phyloP scores from a whole-genome alignment of 2,888 invertebrate genomes.

The Allolobophora icterica region DNA sequence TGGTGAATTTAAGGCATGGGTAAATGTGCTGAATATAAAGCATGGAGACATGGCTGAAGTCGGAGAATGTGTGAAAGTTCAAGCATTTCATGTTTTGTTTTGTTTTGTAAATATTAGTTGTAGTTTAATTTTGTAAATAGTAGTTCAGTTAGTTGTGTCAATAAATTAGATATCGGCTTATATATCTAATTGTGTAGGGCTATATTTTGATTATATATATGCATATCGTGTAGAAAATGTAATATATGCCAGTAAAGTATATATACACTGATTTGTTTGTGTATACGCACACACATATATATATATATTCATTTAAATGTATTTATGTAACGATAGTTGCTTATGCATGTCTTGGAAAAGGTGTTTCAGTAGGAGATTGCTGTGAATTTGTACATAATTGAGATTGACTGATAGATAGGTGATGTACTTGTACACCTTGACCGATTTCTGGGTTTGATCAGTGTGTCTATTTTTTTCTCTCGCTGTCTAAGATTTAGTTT shows the following conservation, averaged over 20 bases:
- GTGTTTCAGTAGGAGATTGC: not conserved
- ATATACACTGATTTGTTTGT: too few relatives aligned
- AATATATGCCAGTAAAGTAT: not conserved
- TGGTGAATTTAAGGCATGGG: too few relatives aligned
- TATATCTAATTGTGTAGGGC: not conserved
- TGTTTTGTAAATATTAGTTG: not conserved
- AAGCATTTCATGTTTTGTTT: not conserved
- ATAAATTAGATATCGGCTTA: not conserved
- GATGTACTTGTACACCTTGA: not conserved
- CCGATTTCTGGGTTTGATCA: not conserved
- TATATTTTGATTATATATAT: constrained; percentile 3
- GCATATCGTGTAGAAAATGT: not conserved
- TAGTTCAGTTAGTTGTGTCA: not conserved
- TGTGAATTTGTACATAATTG: not conserved
- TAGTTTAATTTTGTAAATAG: constrained; percentile 13
- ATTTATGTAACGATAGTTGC: not conserved
- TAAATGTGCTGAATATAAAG: too few relatives aligned
- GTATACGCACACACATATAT: not conserved
- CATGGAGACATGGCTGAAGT: not conserved
- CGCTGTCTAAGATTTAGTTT: not conserved
- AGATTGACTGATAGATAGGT: not conserved
- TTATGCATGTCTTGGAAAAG: not conserved
- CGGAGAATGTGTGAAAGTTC: not conserved
- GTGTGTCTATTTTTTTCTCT: not conserved
- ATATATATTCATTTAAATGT: not conserved